Evolutionary conservation across 2,888 invertebrate genomes (phyloP).

Genomic region (Siphonodentalium dalli): DNA sequence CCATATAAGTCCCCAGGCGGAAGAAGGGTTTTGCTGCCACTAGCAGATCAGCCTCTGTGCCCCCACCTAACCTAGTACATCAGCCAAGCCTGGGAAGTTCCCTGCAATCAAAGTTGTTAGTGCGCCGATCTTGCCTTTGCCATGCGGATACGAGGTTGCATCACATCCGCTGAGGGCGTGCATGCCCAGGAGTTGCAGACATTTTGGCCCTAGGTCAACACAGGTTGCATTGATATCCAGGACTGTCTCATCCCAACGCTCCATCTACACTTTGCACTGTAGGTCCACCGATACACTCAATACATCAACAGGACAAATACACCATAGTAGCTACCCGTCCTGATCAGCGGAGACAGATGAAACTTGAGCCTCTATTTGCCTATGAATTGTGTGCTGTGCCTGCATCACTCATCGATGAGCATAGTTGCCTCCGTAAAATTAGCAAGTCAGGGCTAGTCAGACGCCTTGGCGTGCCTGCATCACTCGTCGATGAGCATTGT

Average conservation of each 20-base stretch:
- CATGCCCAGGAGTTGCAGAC: constrained; percentile 7
- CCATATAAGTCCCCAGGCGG: constrained; percentile 11
- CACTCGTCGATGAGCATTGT: constrained; percentile 3
- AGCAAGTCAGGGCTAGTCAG: constrained; percentile 3
- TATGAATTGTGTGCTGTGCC: constrained; percentile 13
- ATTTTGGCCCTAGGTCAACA: constrained; percentile 11
- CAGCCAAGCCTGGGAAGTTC: background rate
- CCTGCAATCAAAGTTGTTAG: background rate
- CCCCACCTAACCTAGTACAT: background rate
- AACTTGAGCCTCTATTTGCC: constrained; percentile 9
- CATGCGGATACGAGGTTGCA: constrained; percentile 8
- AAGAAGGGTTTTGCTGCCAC: constrained; percentile 11
- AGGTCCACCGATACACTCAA: too few relatives aligned
- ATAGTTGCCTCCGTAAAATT: constrained; percentile 2
- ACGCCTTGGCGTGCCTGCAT: constrained; percentile 8
- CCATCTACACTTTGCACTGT: too few relatives aligned
- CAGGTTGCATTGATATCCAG: constrained; percentile 12
- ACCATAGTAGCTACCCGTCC: too few relatives aligned
- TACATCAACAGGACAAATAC: too few relatives aligned
- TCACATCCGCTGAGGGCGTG: constrained; percentile 14
- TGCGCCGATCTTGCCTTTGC: background rate
- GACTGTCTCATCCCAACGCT: too few relatives aligned
- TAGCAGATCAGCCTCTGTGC: constrained; percentile 5
- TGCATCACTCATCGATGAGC: constrained; percentile 3
- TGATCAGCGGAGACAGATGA: constrained; percentile 3